Conservation (phyloP, 2,888 invertebrate genomes). For the Callyntrura sp. region DNA sequence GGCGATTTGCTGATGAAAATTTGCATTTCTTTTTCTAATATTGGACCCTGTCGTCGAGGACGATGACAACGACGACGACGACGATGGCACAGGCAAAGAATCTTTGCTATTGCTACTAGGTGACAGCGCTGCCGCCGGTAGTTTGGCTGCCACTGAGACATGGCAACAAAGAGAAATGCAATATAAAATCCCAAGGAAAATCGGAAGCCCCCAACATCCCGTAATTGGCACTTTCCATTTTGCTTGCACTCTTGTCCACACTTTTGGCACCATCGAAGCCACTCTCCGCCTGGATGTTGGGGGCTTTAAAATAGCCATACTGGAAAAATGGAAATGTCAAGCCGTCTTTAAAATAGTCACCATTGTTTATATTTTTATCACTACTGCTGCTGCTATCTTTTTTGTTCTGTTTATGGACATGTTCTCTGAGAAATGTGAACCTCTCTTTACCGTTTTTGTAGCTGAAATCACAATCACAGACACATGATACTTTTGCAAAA, state of each 20-base stretch:
- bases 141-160: constrained; percentile 3
- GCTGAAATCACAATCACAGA: neutral
- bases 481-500: neutral
- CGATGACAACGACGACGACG: too few relatives aligned
- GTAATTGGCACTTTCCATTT: neutral
- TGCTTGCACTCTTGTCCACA: constrained; percentile 1
- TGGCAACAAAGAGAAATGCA: neutral
- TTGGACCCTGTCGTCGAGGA: too few relatives aligned
- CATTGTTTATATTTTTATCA: neutral
- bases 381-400: neutral
- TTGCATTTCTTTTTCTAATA: constrained; percentile 53
- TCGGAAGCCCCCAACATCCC: constrained; percentile 61
- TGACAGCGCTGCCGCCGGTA: constrained; percentile 13
- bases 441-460: neutral
- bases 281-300: constrained; percentile 38
- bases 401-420: neutral
- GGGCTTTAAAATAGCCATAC: constrained; percentile 44
- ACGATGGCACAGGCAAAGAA: neutral
- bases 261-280: neutral
- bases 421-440: neutral
- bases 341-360: neutral
- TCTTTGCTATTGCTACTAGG: neutral
- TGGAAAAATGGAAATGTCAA: neutral
- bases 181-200: constrained; percentile 25
- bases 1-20: constrained; percentile 28